Evolutionary conservation across 2,113 vertebrate species (phyloP), one percentile per base, ranked within the genome.

Genomic region (Astatotilapia flaviijosephi): DNA sequence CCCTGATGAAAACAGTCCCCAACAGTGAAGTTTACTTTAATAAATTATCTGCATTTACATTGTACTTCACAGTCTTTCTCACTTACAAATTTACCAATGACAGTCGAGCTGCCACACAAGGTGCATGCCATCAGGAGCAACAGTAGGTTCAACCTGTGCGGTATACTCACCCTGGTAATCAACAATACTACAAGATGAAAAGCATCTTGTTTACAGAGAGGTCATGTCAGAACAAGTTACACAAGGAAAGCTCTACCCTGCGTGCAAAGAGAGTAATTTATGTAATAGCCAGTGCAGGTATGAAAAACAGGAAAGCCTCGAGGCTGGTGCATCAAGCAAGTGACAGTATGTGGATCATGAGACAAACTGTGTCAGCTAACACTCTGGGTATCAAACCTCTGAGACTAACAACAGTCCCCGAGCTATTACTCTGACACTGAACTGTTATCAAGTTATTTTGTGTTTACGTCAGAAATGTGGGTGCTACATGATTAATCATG

Each of bases 401-500:
- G 87, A 88, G 91, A 86, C 54, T 28, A 70, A 35, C 70, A 51
- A 33, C 49, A 31, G 82, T 92, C 86, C 75, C 87, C 11, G 10
- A 90, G 91, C 89, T 83, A 89, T 89, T 83, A 55, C 37, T 83
- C 60, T 56, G 21, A 88, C 73, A 37, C 40, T 26, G 82, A 83
- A 15, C 85, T 70, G 17, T 80, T 89, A 77, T 89, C 47, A 47
- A 37, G 51, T 54, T 73, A 37, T 75, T 86, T 86, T 87, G 47
- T 79, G 83, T 90, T 82, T 80, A 60, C 12, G 9, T 54, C 45
- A 65, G n/a, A 73, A 80, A 80, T 53, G 54, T 5, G n/a, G 6
- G 33, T 2, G 33, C 37, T 81, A n/a, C 85, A 58, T 60, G 81
- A 90, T 92, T 86, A 86, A 92, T 91, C 88, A 90, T 88, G 84